Conservation (phyloP, 2,888 invertebrate species). For the Xestia rhomboidea region DNA sequence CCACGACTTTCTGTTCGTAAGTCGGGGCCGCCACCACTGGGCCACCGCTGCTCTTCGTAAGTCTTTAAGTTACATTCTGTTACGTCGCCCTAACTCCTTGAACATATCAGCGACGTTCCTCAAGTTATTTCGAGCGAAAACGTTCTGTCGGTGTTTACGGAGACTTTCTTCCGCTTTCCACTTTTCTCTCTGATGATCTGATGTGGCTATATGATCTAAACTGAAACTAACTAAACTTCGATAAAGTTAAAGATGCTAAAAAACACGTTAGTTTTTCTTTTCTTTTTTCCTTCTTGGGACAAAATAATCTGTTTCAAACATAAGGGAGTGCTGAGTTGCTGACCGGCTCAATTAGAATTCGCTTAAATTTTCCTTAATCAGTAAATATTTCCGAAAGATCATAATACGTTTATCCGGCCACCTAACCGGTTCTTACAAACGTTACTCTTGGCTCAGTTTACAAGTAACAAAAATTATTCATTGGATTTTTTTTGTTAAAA, state of each 20-base stretch:
- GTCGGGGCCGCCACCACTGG: too few relatives aligned
- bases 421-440: background rate
- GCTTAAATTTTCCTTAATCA: background rate
- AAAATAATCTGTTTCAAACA: too few relatives aligned
- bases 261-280: background rate
- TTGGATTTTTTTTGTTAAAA: background rate
- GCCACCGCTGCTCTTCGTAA: too few relatives aligned
- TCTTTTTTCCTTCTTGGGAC: background rate
- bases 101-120: background rate
- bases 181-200: fast-evolving
- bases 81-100: background rate
- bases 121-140: fast-evolving
- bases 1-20: too few relatives aligned
- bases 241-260: too few relatives aligned
- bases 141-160: background rate
- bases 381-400: background rate
- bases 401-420: background rate
- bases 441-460: background rate
- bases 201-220: too few relatives aligned
- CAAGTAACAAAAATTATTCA: background rate
- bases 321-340: background rate
- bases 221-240: too few relatives aligned
- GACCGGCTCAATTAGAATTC: background rate
- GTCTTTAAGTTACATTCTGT: too few relatives aligned
- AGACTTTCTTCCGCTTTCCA: fast-evolving